Conservation (phyloP, 2,888 invertebrate species). For the Erynnis tages region DNA sequence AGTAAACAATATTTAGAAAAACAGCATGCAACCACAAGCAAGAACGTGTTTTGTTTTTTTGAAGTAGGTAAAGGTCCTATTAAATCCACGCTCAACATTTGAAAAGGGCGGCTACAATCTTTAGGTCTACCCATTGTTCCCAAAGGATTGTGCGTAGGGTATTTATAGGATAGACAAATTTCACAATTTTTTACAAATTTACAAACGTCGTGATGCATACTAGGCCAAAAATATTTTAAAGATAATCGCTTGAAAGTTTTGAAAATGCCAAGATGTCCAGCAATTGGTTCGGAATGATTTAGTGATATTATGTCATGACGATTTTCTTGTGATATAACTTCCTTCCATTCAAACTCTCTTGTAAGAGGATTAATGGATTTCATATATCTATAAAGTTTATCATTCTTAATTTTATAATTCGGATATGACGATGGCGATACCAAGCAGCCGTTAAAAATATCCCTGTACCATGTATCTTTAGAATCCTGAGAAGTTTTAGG, state of each 20-base stretch:
- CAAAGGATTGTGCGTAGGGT: slow-evolving; percentile 26
- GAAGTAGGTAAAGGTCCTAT: slow-evolving; percentile 26
- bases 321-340: slow-evolving; percentile 31
- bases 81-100: slow-evolving; percentile 17
- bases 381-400: slow-evolving; percentile 19
- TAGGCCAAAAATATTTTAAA: slow-evolving; percentile 24
- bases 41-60: slow-evolving; percentile 11
- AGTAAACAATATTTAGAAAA: slow-evolving; percentile 21
- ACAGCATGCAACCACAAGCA: too few species aligned
- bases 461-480: slow-evolving; percentile 33
- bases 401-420: slow-evolving; percentile 23
- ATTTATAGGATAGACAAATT: slow-evolving; percentile 27
- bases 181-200: slow-evolving; percentile 13
- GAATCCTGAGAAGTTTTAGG: not conserved
- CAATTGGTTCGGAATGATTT: not conserved
- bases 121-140: slow-evolving; percentile 36
- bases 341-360: slow-evolving; percentile 33
- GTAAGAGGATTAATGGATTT: slow-evolving; percentile 31
- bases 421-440: slow-evolving; percentile 16
- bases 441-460: slow-evolving; percentile 29
- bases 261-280: slow-evolving; percentile 30
- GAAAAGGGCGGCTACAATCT: slow-evolving; percentile 28
- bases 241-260: slow-evolving; percentile 34
- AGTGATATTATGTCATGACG: slow-evolving; percentile 26
- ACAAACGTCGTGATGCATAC: slow-evolving; percentile 27